phyloP scores from a whole-genome alignment of 1,140 invertebrate species.

The Megalonaias nervosa region DNA sequence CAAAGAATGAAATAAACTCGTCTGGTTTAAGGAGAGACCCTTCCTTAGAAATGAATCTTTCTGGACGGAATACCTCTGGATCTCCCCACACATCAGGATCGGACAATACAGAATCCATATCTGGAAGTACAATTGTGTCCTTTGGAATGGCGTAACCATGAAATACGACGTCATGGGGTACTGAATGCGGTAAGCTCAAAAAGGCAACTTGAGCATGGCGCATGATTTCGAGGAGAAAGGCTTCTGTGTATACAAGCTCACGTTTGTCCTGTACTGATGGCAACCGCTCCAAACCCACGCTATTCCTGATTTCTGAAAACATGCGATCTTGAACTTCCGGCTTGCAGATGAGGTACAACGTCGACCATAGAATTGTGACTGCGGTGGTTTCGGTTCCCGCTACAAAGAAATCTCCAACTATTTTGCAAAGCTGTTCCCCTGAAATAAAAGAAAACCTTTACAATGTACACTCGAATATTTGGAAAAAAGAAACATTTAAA shows the following conservation, averaged over 20 bases:
- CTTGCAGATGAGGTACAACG: slow-evolving; percentile 85
- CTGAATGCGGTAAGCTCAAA: slow-evolving; percentile 42
- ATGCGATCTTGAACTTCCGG: slow-evolving; percentile 82
- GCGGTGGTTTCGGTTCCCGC: too few species aligned
- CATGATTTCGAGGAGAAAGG: slow-evolving; percentile 35
- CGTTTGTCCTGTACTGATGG: slow-evolving; percentile 10
- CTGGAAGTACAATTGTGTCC: slow-evolving; percentile 54
- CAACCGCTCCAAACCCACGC: slow-evolving; percentile 4
- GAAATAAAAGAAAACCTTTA: too few species aligned
- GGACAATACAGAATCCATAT: slow-evolving; percentile 50
- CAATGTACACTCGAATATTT: too few species aligned
- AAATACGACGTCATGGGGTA: slow-evolving; percentile 42
- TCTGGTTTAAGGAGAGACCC: slow-evolving; percentile 18
- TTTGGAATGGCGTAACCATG: slow-evolving; percentile 60
- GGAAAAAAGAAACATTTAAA: too few species aligned
- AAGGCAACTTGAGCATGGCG: slow-evolving; percentile 58
- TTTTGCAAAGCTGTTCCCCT: too few species aligned
- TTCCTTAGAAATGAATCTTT: slow-evolving; percentile 72
- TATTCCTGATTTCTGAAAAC: slow-evolving; percentile 86
- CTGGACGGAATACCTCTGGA: slow-evolving; percentile 80
- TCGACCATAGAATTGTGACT: slow-evolving; percentile 73
- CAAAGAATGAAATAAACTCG: slow-evolving; percentile 44
- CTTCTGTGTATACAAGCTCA: slow-evolving; percentile 21
- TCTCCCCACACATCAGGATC: slow-evolving; percentile 76
- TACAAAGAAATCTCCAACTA: too few species aligned